Evolutionary conservation across 2,113 vertebrate species (phyloP).

Genomic region (Hippocampus comes): DNA sequence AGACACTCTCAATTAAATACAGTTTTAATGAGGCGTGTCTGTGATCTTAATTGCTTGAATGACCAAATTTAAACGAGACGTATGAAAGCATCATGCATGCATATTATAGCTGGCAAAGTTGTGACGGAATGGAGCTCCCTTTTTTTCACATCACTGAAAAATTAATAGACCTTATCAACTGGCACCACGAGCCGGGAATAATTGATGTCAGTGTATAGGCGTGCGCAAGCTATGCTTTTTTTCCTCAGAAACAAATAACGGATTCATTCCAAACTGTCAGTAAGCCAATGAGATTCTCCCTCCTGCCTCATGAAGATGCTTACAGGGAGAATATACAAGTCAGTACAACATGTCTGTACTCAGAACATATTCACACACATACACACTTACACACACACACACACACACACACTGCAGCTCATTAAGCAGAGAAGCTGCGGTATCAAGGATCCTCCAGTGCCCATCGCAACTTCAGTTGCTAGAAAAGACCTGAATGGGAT

Average conservation of each 20-base stretch:
- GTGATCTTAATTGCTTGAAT: conserved; percentile 40
- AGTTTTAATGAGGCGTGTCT: conserved; percentile 32
- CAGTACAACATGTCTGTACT: background rate
- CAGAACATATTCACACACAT: background rate
- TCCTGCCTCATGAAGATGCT: conserved; percentile 25
- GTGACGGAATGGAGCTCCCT: conserved; percentile 17
- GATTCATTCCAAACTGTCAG: conserved; percentile 37
- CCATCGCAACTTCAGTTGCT: conserved; percentile 31
- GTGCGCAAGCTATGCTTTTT: conserved; percentile 34
- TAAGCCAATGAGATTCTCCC: conserved; percentile 13
- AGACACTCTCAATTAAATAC: conserved; percentile 45
- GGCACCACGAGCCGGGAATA: conserved; percentile 24
- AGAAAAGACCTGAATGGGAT: conserved; percentile 29
- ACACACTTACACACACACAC: conserved; percentile 6
- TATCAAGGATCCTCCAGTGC: conserved; percentile 37
- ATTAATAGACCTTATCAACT: conserved; percentile 53
- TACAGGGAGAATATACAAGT: background rate
- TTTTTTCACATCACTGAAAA: conserved; percentile 47
- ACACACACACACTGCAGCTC: conserved; percentile 15
- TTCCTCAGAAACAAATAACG: conserved; percentile 35
- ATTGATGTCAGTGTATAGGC: conserved; percentile 52
- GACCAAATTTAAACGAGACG: conserved; percentile 40
- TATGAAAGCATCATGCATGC: conserved; percentile 29
- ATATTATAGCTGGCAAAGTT: conserved; percentile 25
- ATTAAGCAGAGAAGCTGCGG: conserved; percentile 45